These are phyloP conservation scores for Peromyscus eremicus DNA, from an alignment of 2,797 vertebrate genomes.

Conservation along the genomic window DNA sequence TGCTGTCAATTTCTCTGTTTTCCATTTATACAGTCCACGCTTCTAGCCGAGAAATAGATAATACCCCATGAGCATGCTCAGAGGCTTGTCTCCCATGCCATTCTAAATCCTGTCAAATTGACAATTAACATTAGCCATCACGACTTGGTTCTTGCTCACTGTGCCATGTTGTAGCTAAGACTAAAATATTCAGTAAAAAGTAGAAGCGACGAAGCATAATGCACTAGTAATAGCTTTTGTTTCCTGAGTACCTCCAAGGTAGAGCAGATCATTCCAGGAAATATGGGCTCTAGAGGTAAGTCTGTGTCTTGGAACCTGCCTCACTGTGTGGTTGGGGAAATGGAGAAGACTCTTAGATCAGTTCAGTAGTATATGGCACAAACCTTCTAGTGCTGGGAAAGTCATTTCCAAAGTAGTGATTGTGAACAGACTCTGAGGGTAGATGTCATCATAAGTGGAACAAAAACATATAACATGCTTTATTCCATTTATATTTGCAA, in stretches of 20 bases:
- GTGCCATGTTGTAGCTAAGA: background rate
- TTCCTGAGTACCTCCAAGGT: background rate
- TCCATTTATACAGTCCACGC: background rate
- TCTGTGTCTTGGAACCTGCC: background rate
- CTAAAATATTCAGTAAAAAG: background rate
- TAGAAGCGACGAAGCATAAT: background rate
- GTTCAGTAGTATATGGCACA: fast-evolving
- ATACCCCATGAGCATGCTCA: background rate
- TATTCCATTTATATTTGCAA: conserved; percentile 72
- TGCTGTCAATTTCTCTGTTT: background rate
- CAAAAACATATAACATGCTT: background rate
- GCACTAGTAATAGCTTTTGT: background rate
- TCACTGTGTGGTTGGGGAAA: background rate
- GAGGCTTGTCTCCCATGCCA: background rate
- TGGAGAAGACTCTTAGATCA: background rate
- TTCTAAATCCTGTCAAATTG: background rate
- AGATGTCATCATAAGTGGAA: conserved; percentile 41
- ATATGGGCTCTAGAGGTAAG: fast-evolving
- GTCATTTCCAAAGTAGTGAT: background rate
- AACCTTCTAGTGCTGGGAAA: background rate
- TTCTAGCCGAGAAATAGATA: background rate
- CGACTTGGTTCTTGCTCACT: background rate
- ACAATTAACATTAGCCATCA: background rate
- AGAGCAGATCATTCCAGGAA: background rate
- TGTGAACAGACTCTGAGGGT: background rate